phyloP scores from a whole-genome alignment of 2,797 vertebrate species.

The Pempheris klunzingeri region DNA sequence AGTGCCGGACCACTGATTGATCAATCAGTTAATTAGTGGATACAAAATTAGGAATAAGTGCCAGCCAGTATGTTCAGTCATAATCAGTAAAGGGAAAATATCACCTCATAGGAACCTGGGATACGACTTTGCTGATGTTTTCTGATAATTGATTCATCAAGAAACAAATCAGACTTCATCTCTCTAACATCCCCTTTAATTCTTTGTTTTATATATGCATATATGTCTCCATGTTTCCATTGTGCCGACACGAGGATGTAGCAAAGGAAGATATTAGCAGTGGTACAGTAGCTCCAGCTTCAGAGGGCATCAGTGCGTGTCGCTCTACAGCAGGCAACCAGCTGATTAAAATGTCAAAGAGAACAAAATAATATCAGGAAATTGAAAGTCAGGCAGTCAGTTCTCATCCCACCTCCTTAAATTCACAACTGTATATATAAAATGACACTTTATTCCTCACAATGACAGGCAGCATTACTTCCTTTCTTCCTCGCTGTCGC shows the following conservation, averaged over 20 bases:
- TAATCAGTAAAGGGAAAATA: background rate
- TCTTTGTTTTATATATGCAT: background rate
- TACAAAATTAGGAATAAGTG: background rate
- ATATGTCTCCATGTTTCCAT: background rate
- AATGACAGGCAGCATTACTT: constrained; percentile 20
- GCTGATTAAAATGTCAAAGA: constrained; percentile 47
- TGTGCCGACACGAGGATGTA: background rate
- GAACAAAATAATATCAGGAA: constrained; percentile 25
- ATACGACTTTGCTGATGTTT: background rate
- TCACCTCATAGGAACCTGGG: background rate
- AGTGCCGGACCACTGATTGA: background rate
- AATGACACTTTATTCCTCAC: constrained; percentile 21
- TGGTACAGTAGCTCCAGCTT: background rate
- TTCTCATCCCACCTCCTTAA: constrained; percentile 17
- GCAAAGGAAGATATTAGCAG: background rate
- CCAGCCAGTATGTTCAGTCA: no score
- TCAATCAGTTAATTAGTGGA: background rate
- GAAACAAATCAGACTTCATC: background rate
- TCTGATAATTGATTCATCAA: background rate
- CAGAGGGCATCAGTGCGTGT: background rate
- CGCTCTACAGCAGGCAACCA: background rate
- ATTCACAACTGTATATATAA: background rate
- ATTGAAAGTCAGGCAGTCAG: constrained; percentile 36
- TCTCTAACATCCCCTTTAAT: no score
- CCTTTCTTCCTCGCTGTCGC: background rate